phyloP scores from a whole-genome alignment of 2,113 vertebrate species.

The Vulpes lagopus region DNA sequence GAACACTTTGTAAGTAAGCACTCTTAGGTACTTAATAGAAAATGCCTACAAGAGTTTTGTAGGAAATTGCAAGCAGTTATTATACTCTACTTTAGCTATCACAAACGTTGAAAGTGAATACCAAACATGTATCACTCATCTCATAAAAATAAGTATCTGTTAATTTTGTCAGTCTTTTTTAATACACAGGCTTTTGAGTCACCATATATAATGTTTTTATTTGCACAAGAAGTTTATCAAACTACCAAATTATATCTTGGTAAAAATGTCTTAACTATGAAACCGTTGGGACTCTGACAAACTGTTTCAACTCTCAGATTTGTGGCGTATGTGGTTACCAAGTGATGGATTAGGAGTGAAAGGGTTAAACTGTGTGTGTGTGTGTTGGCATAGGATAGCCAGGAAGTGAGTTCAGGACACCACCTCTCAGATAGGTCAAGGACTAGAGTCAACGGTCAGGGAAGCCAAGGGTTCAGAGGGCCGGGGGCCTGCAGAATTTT shows the following conservation, averaged over 20 bases:
- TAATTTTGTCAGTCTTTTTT: neutral
- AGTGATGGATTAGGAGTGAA: slow-evolving; percentile 67
- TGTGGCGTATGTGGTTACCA: neutral
- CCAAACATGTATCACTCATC: neutral
- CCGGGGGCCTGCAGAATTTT: slow-evolving; percentile 57
- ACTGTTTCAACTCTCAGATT: neutral
- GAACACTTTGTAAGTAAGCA: neutral
- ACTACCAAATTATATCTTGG: neutral
- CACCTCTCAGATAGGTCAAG: slow-evolving; percentile 60
- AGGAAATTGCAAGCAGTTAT: slow-evolving; percentile 38
- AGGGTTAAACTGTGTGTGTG: slow-evolving; percentile 40
- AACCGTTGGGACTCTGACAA: neutral
- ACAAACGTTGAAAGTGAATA: neutral
- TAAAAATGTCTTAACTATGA: neutral
- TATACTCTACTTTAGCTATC: neutral
- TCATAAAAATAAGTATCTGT: neutral
- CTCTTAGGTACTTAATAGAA: neutral
- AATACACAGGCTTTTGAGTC: neutral
- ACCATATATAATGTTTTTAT: neutral
- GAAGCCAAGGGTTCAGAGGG: slow-evolving; percentile 54
- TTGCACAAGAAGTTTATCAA: neutral
- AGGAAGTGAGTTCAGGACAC: slow-evolving; percentile 69
- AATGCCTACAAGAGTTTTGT: neutral
- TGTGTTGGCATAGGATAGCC: neutral
- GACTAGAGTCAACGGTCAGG: slow-evolving; percentile 60